Base-by-base conservation (phyloP, 2,797 vertebrate genomes). In the Syngnathus acus region DNA sequence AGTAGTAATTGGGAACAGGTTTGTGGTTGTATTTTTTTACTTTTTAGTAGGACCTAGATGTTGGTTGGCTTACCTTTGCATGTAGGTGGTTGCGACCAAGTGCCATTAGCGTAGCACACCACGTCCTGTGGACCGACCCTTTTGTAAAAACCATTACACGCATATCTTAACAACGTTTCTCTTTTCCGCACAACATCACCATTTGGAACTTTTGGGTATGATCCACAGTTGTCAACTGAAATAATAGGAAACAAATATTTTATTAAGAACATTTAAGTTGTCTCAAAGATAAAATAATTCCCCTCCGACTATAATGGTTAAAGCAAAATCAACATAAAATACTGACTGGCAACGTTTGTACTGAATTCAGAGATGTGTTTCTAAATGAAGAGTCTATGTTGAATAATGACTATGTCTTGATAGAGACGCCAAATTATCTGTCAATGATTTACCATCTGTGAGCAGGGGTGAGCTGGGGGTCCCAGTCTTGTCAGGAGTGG, bases 61-160 rank as follows among this genome's bases (percentile, higher is more conserved):
- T 23, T 1, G 37, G 9, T 42, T 23, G 38, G 16, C 21, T 62
- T 26, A 84, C 85, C 65, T 79, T 0, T 58, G 63, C 87, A 89
- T 5, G 0, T 8, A 5, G 84, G 86, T 2, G 17, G 0, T 0
- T 19, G 0, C 14, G 82, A 71, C 86, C 88, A 90, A 1, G 2
- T 37, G 19, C 64, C n/a, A 1, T 65, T 0, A 2, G 3, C 57
- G 40, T 58, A 7, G 72, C 88, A 90, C 19, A 0, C 0, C 54
- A 88, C 71, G 0, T 0, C 11, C 0, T 68, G 17, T 60, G 66
- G 42, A 66, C 87, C 87, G 0, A 6, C 4, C 1, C 1, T 66
- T 66, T 0, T 68, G 61, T 83, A 81, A 9, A 1, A 61, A 0
- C 0, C 0, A 1, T 0, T 0, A 39, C 88, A 90, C 1, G 0